These are phyloP conservation scores for Siniperca undulata DNA, from an alignment of 2,797 vertebrate species.

Conservation along the genomic window DNA sequence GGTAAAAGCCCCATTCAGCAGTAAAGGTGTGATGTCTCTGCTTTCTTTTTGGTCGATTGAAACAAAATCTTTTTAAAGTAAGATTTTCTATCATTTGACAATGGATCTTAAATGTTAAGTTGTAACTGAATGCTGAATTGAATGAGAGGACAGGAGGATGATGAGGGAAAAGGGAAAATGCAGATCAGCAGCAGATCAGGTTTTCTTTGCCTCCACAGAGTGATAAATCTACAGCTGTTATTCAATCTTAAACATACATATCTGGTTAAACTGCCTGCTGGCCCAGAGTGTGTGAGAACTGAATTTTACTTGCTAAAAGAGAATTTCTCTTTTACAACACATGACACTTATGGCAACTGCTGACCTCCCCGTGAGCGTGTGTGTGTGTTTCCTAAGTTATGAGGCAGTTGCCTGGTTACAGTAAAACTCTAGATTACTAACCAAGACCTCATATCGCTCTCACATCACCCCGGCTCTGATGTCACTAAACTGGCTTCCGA, in stretches of 20 bases:
- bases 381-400: slow-evolving; percentile 1
- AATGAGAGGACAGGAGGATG: background rate
- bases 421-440: too few species aligned
- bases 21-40: background rate
- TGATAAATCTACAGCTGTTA: slow-evolving; percentile 58
- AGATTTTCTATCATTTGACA: background rate
- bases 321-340: slow-evolving; percentile 48
- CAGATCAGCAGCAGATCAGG: slow-evolving; percentile 22
- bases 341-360: slow-evolving; percentile 40
- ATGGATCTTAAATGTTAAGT: background rate
- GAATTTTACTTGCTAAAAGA: slow-evolving; percentile 42
- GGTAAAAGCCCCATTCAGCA: background rate
- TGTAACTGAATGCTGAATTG: background rate
- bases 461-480: too few species aligned
- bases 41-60: background rate
- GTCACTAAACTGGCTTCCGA: too few species aligned
- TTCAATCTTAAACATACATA: slow-evolving; percentile 36
- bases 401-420: too few species aligned
- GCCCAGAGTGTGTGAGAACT: slow-evolving; percentile 43
- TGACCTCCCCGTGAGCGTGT: slow-evolving; percentile 32
- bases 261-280: slow-evolving; percentile 37
- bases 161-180: background rate
- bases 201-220: slow-evolving; percentile 47
- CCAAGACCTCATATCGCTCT: too few species aligned
- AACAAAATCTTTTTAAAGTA: background rate